Conservation (phyloP, 2,888 invertebrate genomes). For the Linnaemya vulpina region DNA sequence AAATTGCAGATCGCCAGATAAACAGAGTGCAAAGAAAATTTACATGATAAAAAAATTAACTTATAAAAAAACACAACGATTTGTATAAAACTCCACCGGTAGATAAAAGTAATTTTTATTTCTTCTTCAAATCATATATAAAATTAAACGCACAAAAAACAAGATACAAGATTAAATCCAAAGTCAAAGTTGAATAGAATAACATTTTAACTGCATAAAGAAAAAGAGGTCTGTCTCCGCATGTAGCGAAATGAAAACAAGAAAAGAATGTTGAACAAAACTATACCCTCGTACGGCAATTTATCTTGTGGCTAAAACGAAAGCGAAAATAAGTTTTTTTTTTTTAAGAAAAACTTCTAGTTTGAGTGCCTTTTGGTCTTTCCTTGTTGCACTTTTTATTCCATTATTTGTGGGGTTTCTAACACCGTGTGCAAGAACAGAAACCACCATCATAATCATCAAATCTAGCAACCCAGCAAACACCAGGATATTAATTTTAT, state of each 20-base stretch:
- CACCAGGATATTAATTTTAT: background rate
- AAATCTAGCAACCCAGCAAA: background rate
- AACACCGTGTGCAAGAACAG: constrained; percentile 28
- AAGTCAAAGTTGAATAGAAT: constrained; percentile 68
- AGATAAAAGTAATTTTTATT: background rate
- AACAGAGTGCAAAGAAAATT: no score
- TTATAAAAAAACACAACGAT: background rate
- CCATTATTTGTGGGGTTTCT: constrained; percentile 28
- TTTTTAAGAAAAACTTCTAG: constrained; percentile 20
- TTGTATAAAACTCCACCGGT: background rate
- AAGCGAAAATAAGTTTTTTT: constrained; percentile 15
- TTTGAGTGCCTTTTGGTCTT: constrained; percentile 45
- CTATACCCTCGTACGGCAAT: constrained; percentile 63
- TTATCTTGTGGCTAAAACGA: constrained; percentile 62
- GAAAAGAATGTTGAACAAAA: constrained; percentile 24
- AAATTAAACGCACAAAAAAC: constrained; percentile 7
- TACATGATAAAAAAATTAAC: no score
- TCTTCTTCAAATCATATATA: background rate
- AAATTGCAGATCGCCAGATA: no score
- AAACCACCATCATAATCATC: constrained; percentile 40
- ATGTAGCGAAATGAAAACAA: background rate
- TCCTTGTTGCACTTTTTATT: constrained; percentile 29
- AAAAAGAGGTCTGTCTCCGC: background rate
- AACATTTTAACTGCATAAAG: constrained; percentile 52
- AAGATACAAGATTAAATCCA: constrained; percentile 29